These are phyloP conservation scores for Macrosiphum euphorbiae DNA, from an alignment of 2,888 invertebrate species.

Conservation along the genomic window DNA sequence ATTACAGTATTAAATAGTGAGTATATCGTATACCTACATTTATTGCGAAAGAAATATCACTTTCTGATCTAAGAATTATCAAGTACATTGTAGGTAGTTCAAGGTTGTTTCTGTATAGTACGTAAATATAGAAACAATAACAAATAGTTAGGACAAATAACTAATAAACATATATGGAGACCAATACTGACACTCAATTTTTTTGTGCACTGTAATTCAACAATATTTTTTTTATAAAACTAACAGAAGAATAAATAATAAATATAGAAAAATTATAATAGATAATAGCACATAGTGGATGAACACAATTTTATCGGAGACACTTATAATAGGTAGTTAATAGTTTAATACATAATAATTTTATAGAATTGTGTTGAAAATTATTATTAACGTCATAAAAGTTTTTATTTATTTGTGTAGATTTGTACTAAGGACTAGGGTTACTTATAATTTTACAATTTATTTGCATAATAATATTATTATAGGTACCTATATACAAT, in stretches of 20 bases:
- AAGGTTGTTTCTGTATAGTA: not conserved
- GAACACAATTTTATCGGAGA: not conserved
- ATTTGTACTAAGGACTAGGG: not conserved
- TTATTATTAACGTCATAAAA: not conserved
- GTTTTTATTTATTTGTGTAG: not conserved
- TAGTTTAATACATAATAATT: too few relatives aligned
- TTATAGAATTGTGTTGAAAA: not conserved
- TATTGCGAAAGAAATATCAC: conserved; percentile 7
- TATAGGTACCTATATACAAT: not conserved
- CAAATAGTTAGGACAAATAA: not conserved
- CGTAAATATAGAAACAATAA: not conserved
- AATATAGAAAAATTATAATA: not conserved
- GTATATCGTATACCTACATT: not conserved
- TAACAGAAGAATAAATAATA: not conserved
- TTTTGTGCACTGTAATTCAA: not conserved
- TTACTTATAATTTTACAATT: not conserved
- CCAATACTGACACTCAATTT: not conserved
- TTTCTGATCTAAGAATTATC: not conserved
- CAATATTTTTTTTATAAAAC: not conserved
- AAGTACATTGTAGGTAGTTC: not conserved
- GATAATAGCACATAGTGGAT: not conserved
- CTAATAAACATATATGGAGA: not conserved
- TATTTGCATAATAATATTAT: not conserved
- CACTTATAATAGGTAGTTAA: too few relatives aligned
- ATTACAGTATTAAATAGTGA: not conserved